A percentile compares a stretch with the other conserved stretches of the same genome.
Conservation (phyloP, 2,113 vertebrate genomes). For the Poeciliopsis occidentalis region DNA sequence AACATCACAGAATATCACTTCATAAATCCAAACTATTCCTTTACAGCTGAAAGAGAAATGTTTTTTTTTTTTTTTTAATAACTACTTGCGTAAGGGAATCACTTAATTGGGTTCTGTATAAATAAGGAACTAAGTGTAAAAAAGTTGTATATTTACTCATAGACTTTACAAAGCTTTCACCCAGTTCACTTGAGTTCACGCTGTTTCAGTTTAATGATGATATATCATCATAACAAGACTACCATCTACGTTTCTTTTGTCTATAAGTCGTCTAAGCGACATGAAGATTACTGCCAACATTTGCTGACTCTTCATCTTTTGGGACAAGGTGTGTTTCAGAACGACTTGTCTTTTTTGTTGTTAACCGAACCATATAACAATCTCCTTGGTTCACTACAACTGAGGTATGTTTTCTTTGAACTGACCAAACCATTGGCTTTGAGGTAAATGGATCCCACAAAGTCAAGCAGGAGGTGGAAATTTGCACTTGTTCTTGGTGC, state of each 20-base stretch:
- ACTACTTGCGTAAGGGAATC: not conserved
- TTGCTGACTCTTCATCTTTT: slow-evolving; percentile 21
- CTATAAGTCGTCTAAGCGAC: slow-evolving; percentile 24
- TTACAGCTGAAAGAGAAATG: not conserved
- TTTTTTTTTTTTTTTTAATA: not conserved
- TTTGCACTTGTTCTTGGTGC: slow-evolving; percentile 23
- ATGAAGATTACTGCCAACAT: slow-evolving; percentile 49
- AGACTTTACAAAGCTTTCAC: not conserved
- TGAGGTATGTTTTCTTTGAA: slow-evolving; percentile 31
- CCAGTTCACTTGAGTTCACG: slow-evolving; percentile 5
- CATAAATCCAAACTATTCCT: not conserved
- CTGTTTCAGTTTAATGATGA: slow-evolving; percentile 31
- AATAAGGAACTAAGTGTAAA: not conserved
- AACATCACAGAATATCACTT: not conserved
- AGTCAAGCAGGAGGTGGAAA: slow-evolving; percentile 13
- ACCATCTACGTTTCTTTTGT: slow-evolving; percentile 22
- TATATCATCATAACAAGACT: slow-evolving; percentile 2
- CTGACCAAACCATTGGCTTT: slow-evolving; percentile 20
- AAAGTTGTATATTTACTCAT: too few species aligned
- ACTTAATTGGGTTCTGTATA: not conserved
- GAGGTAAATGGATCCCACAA: slow-evolving; percentile 27
- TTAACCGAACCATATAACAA: slow-evolving; percentile 1
- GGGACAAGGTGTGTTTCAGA: slow-evolving; percentile 2
- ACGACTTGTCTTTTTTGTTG: not conserved
- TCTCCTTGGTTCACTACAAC: not conserved